Conservation (phyloP, 1,140 invertebrate genomes). For the Zaprionus davidi region DNA sequence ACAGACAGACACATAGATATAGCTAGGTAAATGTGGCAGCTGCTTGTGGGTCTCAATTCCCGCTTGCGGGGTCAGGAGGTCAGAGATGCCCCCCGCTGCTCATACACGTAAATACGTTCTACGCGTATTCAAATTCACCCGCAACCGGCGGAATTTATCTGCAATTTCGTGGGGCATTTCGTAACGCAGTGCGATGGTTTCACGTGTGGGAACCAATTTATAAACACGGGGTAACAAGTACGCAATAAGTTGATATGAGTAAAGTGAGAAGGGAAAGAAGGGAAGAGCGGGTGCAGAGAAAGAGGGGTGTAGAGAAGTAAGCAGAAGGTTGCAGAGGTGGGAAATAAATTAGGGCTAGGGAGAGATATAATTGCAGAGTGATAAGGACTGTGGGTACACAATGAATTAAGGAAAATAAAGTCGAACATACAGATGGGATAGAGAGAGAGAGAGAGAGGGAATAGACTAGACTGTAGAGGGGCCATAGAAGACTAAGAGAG, state of each 20-base stretch:
- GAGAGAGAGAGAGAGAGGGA: too few species aligned
- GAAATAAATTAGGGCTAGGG: too few species aligned
- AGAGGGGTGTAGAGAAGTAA: too few species aligned
- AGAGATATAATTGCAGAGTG: too few species aligned
- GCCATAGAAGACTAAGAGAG: too few species aligned
- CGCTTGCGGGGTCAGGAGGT: conserved; percentile 37
- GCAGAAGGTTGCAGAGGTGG: too few species aligned
- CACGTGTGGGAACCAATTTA: conserved; percentile 7
- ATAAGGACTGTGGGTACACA: too few species aligned
- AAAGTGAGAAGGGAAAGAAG: neutral
- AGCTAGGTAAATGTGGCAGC: too few species aligned
- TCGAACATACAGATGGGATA: too few species aligned
- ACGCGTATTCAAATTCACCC: conserved; percentile 56
- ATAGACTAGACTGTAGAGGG: too few species aligned
- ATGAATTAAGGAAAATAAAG: too few species aligned
- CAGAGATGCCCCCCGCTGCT: conserved; percentile 10
- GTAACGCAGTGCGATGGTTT: conserved; percentile 34
- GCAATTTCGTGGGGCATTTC: conserved; percentile 58
- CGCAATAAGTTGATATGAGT: neutral
- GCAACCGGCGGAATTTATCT: conserved; percentile 72
- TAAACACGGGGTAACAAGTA: neutral
- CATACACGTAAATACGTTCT: conserved; percentile 12
- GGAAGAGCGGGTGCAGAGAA: neutral
- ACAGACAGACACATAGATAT: neutral
- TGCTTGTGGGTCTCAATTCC: conserved; percentile 21